These are phyloP conservation scores for Dermatophagoides farinae DNA, from an alignment of 1,140 invertebrate species.

Conservation along the genomic window DNA sequence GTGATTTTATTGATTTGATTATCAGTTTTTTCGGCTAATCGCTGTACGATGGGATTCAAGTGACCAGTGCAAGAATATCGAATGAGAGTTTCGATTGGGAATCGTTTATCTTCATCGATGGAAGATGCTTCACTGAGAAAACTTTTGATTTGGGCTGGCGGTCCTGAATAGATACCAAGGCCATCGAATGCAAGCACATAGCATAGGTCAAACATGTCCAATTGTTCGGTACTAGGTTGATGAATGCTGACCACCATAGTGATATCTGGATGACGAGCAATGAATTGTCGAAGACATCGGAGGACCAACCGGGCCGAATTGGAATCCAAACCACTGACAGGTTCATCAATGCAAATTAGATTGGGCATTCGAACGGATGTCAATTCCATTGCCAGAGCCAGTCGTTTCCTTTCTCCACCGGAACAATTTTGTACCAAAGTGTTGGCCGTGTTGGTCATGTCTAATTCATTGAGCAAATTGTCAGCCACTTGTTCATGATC, in stretches of 20 bases:
- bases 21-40: background rate
- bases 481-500: background rate
- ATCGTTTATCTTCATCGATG: background rate
- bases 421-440: slow-evolving; percentile 58
- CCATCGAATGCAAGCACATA: slow-evolving; percentile 2
- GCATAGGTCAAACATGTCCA: background rate
- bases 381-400: slow-evolving; percentile 80
- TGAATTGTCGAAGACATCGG: background rate
- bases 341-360: slow-evolving; percentile 90
- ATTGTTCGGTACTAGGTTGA: background rate
- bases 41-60: background rate
- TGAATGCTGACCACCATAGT: slow-evolving; percentile 1
- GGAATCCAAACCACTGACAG: slow-evolving; percentile 40
- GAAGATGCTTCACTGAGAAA: background rate
- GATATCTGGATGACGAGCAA: background rate
- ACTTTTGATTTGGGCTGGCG: background rate
- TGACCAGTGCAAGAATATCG: background rate
- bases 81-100: background rate
- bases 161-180: background rate
- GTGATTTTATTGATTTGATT: background rate
- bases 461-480: background rate
- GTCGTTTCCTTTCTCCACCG: slow-evolving; percentile 74
- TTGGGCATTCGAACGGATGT: slow-evolving; percentile 79
- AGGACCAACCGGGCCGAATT: background rate
- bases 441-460: slow-evolving; percentile 23